Percentiles rank a stretch among this genome's conserved stretches.
phyloP scores from a whole-genome alignment of 2,113 vertebrate species.

The Rhabdornis inornatus region DNA sequence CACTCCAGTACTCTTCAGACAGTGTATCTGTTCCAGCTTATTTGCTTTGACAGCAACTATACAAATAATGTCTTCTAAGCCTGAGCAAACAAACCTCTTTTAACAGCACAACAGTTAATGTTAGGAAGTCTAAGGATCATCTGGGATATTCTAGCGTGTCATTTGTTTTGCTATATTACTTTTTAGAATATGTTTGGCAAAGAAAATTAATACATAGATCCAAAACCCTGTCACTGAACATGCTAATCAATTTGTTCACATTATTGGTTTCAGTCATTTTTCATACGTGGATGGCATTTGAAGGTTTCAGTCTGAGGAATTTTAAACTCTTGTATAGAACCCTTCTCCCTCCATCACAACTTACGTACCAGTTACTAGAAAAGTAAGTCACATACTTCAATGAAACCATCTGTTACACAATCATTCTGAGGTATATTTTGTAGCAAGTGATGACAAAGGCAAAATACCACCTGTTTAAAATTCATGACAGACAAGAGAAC shows the following conservation, averaged over 20 bases:
- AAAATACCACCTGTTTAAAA: not conserved
- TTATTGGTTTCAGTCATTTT: not conserved
- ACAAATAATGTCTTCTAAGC: constrained; percentile 8
- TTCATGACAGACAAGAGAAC: not conserved
- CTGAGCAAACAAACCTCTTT: not conserved
- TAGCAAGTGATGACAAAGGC: not conserved
- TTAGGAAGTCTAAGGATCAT: not conserved
- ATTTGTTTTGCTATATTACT: not conserved
- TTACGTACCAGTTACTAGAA: not conserved
- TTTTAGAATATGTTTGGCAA: not conserved
- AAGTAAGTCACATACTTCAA: not conserved
- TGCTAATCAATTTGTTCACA: not conserved
- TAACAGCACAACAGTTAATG: not conserved
- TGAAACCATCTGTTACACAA: not conserved
- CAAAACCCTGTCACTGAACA: not conserved
- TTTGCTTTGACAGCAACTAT: constrained; percentile 27
- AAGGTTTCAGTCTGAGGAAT: not conserved
- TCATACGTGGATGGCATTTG: not conserved
- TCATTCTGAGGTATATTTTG: not conserved
- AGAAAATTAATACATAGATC: not conserved
- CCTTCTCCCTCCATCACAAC: not conserved
- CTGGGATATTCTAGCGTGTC: not conserved
- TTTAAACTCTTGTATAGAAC: not conserved
- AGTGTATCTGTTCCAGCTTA: constrained; percentile 4
- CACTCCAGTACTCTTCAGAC: not conserved